A percentile compares a stretch with the other conserved stretches of the same genome.
These are phyloP conservation scores for Mesochorus sp. DNA, from an alignment of 2,888 invertebrate species.

Conservation along the genomic window DNA sequence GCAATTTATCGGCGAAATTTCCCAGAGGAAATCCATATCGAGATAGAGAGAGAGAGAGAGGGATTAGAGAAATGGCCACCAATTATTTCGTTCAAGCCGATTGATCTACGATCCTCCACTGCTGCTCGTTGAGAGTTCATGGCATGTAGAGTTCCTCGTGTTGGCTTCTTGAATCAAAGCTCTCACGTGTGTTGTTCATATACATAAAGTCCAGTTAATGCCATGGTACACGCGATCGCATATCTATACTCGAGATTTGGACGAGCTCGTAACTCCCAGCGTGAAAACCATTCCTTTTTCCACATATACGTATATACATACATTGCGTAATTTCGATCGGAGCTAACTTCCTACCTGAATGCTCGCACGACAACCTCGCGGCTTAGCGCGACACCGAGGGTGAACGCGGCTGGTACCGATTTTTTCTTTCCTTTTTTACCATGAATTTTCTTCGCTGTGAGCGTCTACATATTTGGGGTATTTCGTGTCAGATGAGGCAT, in stretches of 20 bases:
- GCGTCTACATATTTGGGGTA: no score
- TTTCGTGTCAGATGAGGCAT: no score
- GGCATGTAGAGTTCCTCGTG: slow-evolving; percentile 30
- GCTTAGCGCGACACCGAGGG: slow-evolving; percentile 26
- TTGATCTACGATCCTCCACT: slow-evolving; percentile 55
- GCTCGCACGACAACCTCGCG: slow-evolving; percentile 41
- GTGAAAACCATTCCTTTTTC: slow-evolving; percentile 13
- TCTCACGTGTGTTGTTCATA: slow-evolving; percentile 7
- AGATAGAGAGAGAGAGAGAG: background rate
- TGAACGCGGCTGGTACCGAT: slow-evolving; percentile 51
- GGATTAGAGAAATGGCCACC: slow-evolving; percentile 36
- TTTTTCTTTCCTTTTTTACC: slow-evolving; percentile 9
- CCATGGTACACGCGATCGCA: slow-evolving; percentile 40
- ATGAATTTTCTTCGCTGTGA: no score
- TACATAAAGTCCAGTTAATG: background rate
- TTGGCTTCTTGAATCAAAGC: slow-evolving; percentile 32
- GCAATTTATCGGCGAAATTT: slow-evolving; percentile 44
- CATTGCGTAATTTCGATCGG: slow-evolving; percentile 16
- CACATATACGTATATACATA: background rate
- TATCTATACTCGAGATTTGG: slow-evolving; percentile 34
- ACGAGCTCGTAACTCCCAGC: slow-evolving; percentile 50
- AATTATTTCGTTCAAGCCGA: slow-evolving; percentile 57
- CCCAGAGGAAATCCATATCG: background rate
- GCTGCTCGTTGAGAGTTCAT: slow-evolving; percentile 3
- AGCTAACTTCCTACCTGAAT: slow-evolving; percentile 13